Conservation (phyloP, 2,113 vertebrate genomes). For the Festucalex cinctus region DNA sequence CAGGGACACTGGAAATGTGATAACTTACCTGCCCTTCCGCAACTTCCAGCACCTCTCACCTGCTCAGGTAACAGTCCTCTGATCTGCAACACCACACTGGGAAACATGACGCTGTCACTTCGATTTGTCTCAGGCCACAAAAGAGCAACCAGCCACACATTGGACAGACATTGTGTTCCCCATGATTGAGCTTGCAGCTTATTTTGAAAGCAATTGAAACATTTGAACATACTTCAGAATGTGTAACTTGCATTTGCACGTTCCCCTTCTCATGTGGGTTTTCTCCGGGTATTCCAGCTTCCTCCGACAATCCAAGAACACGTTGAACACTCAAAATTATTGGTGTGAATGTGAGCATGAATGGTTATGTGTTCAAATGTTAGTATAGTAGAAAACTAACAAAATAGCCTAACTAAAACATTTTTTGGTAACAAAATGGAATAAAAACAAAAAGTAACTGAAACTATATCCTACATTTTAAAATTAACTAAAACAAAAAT, state of each 20-base stretch:
- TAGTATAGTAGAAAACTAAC: no score
- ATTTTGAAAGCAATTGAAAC: constrained; percentile 43
- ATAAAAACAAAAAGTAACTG: no score
- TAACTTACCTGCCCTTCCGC: constrained; percentile 74
- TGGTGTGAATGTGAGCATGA: no score
- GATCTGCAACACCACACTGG: constrained; percentile 57
- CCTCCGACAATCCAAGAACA: no score
- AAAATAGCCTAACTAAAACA: no score
- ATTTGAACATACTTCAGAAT: constrained; percentile 8
- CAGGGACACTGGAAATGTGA: constrained; percentile 71
- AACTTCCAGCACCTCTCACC: constrained; percentile 76
- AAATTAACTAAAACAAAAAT: no score
- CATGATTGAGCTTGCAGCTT: constrained; percentile 19
- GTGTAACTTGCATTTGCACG: neutral
- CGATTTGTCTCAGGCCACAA: constrained; percentile 20
- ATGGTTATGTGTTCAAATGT: no score
- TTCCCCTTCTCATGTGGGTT: neutral
- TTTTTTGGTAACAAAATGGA: no score
- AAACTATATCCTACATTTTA: no score
- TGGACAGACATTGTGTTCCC: constrained; percentile 30
- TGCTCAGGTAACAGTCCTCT: constrained; percentile 76
- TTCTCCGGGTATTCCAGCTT: no score
- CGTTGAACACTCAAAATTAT: no score
- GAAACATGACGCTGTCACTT: constrained; percentile 48
- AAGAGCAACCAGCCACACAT: constrained; percentile 23